Base-by-base conservation (phyloP, 2,113 vertebrate genomes). In the Herpetotheres cachinnans region DNA sequence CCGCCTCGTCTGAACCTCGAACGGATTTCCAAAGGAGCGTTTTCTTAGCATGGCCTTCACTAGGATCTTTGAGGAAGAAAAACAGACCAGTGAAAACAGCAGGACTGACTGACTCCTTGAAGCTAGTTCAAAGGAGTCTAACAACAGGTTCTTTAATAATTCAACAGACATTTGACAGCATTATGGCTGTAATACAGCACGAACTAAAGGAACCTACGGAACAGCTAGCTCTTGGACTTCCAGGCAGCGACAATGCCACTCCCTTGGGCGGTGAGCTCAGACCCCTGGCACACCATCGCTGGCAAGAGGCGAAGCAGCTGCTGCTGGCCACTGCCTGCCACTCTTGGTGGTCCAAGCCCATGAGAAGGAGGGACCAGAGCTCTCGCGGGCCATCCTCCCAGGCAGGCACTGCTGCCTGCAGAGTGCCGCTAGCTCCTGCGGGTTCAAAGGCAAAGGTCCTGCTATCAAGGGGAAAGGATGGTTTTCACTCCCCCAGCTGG, bases 21-120 rank as follows among this genome's bases (percentile, higher is more conserved):
- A 99, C 0, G 99, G 99, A 87, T 99, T 99, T 55, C 99, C 98
- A 95, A 99, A 99, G 91, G 99, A 99, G 52, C 99, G 99, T 90
- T 99, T 99, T 72, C 99, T 98, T 56, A 99, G 97, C 99, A 99
- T 99, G 94, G 99, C 99, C 96, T 99, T 99, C 44, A 99, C 99
- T 62, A 99, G 95, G 97, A 99, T 99, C 99, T 99, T 96, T 42
- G 63, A 59, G 65, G 55, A 55, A 90, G 36, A 44, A 78, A 65
- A 90, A 74, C 21, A 91, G 58, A 85, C 2, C 47, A 30, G 16
- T 72, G 58, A 91, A 79, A 56, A 38, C 12, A 79, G 59, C 49
- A 72, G 58, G 16, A 46, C 66, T 56, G n/a, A 67, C 32, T 34
- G 25, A 32, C 32, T 17, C 58, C 72, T 34, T 55, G 50, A 13